A percentile compares a stretch with the other conserved stretches of the same genome.
Evolutionary conservation across 2,113 vertebrate genomes (phyloP).

Genomic region (Pseudopipra pipra): DNA sequence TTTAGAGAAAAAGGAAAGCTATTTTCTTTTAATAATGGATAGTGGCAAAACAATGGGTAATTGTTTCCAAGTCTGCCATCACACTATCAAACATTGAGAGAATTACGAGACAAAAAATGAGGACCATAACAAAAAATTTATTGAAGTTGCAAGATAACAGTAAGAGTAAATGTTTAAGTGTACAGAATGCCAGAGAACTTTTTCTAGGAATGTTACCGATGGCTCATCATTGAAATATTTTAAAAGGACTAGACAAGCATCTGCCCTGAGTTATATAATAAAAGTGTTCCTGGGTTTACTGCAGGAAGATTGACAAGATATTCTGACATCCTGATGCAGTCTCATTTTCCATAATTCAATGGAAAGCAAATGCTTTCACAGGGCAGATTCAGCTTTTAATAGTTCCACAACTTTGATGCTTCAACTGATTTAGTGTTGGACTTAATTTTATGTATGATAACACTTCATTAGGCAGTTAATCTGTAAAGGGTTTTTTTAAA

Average conservation of each 20-base stretch:
- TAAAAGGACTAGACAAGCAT: background rate
- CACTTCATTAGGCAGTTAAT: background rate
- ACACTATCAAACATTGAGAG: background rate
- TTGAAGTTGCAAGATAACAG: background rate
- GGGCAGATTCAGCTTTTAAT: background rate
- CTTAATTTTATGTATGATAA: background rate
- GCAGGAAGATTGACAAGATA: background rate
- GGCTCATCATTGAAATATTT: background rate
- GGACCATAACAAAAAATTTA: background rate
- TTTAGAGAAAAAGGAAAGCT: background rate
- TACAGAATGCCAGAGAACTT: background rate
- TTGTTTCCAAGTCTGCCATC: background rate
- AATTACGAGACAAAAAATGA: background rate
- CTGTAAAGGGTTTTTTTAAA: background rate
- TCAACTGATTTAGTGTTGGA: background rate
- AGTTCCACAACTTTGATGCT: background rate
- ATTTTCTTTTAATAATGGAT: background rate
- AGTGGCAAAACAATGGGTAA: background rate
- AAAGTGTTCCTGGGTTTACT: background rate
- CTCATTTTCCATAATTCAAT: background rate
- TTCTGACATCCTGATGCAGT: background rate
- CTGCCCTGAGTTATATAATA: background rate
- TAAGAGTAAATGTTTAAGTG: background rate
- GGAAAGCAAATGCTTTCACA: background rate
- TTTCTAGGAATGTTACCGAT: background rate